Evolutionary conservation across 53 echinoderm and acorn worm species (phyloP), one percentile per base, ranked within the genome.

Genomic region (Echinarachnius parma): DNA sequence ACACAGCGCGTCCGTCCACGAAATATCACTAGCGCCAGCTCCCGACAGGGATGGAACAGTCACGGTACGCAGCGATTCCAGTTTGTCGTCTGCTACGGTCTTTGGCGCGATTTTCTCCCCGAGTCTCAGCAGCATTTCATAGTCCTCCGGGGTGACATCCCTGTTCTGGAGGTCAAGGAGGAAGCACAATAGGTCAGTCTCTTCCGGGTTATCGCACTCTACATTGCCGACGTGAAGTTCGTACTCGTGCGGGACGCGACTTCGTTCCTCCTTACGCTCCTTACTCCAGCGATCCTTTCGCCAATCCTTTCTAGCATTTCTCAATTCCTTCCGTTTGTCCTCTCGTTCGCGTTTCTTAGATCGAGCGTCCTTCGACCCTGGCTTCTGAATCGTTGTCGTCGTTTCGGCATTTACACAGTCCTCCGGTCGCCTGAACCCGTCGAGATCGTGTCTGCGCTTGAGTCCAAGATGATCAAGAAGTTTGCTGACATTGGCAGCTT

Each of bases 131-230:
- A 96, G 61, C 26, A 91, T 64, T 11, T 96, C 96, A 47, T 96
- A 96, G 82, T 96, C 96, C 66, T 96, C 96, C 0, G 96, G 96
- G 3, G 82, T 85, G 27, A 96, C 48, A 13, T 96, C 96, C 0
- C 96, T 76, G 39, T 87, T 79, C 64, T 96, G 96, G 10, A 96
- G 76, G 46, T 84, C 68, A 19, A 87, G 81, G 29, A 96, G 60
- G 66, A 52, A 66, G 27, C 46, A 81, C 59, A 89, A 28, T 7
- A 84, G 79, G 33, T 85, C 61, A 5, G 71, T 39, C 14, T 79
- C 84, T 7, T 82, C 77, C 5, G 62, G 63, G 30, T 66, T 34
- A 14, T 60, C 57, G 48, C 50, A 28, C 2, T 79, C 75, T 16
- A 81, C 34, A n/a, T 71, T 25, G 2, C 42, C 55, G 4, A 59